Evolutionary conservation across 2,888 invertebrate species (phyloP), one percentile per base, ranked within the genome.

Genomic region (Syrista parreyssii): DNA sequence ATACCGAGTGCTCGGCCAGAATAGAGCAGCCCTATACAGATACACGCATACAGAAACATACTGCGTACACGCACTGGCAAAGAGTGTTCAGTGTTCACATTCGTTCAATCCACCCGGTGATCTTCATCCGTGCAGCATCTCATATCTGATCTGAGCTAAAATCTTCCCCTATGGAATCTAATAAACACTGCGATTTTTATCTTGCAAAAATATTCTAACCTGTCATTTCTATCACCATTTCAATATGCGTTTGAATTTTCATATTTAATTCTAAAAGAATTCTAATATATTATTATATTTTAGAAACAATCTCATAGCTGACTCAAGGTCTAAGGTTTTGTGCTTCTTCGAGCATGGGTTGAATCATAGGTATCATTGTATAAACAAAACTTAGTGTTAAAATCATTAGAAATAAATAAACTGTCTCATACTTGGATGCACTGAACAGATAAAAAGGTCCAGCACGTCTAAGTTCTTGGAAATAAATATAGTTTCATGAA

Each of bases 1-100:
- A 90, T 89, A 87, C 84, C 78, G 31, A 31, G 71, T 33, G 71
- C 80, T 76, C 79, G 75, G 88, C 85, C 85, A 84, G 88, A 88
- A 86, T 88, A 88, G 85, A 85, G 85, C 79, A 55, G 23, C 55
- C 55, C 55, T 55, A 55, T 55, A 55, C 55, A 55, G 55, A 55
- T 55, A 55, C 55, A 55, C 55, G 55, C 55, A 55, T 23, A 55
- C 55, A 2, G 23, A 23, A 23, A 23, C 23, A 55, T 9, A 23
- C 23, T 23, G 23, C 55, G 23, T 55, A 55, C 55, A 55, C 55
- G 55, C 55, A 55, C 55, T 55, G 23, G 9, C 55, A 55, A 40
- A 40, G 55, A 55, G 55, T 55, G 23, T 55, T 55, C 23, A 55
- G 55, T 55, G 23, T 55, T 55, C 55, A 55, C 55, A 23, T 55